Evolutionary conservation across 2,113 vertebrate genomes (phyloP).

Genomic region (Actenoides lindsayi): DNA sequence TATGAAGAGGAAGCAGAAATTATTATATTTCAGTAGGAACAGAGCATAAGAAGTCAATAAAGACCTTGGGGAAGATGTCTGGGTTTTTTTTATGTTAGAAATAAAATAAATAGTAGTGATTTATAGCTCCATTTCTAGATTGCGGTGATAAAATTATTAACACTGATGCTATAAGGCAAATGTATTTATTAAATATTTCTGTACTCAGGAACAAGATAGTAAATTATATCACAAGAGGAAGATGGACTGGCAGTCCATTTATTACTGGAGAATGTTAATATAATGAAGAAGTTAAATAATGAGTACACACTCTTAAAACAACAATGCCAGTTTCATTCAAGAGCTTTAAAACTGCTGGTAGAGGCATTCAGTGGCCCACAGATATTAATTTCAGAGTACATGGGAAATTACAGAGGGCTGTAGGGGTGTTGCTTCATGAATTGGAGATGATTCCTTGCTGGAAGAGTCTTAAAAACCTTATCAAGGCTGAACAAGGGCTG

Average conservation of each 20-base stretch:
- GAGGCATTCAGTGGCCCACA: not conserved
- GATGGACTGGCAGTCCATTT: not conserved
- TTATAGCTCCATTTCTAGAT: constrained; percentile 38
- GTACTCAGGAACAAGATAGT: not conserved
- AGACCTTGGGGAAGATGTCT: constrained; percentile 45
- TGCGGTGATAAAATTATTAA: constrained; percentile 54
- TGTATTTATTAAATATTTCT: constrained; percentile 54
- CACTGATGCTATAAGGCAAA: constrained; percentile 30
- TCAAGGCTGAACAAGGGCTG: not conserved
- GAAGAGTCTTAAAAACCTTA: not conserved
- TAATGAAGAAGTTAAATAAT: not conserved
- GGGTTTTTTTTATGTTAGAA: constrained; percentile 12
- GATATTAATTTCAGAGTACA: not conserved
- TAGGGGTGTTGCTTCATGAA: not conserved
- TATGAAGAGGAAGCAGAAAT: not conserved
- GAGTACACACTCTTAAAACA: not conserved
- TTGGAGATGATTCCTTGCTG: not conserved
- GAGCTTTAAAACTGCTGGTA: not conserved
- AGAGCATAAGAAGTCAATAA: constrained; percentile 49
- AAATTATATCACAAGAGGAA: not conserved
- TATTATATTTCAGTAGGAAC: not conserved
- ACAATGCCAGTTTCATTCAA: not conserved
- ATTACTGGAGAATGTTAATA: not conserved
- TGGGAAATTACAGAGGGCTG: not conserved
- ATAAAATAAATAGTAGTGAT: constrained; percentile 46